Conservation (phyloP, 2,888 invertebrate species). For the Diplazon laetatorius region DNA sequence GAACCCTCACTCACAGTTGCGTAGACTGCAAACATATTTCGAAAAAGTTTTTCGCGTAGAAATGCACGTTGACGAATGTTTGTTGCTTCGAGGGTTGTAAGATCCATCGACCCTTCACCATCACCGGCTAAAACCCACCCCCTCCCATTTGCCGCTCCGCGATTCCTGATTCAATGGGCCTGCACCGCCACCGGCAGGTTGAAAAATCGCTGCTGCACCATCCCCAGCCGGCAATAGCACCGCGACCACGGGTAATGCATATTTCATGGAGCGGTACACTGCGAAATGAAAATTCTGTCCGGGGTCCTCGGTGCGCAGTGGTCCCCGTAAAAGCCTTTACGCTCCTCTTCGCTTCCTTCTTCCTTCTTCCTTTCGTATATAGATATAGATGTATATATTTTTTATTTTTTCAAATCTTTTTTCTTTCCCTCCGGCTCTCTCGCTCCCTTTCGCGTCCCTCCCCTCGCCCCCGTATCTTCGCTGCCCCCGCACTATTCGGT, state of each 20-base stretch:
- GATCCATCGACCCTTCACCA: slow-evolving; percentile 35
- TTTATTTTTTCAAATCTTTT: no score
- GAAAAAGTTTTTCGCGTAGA: slow-evolving; percentile 30
- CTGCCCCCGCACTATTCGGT: slow-evolving; percentile 38
- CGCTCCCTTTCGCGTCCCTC: slow-evolving; percentile 5
- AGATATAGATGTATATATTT: no score
- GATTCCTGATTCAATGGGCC: slow-evolving; percentile 26
- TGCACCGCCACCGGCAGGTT: slow-evolving; percentile 54
- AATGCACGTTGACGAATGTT: slow-evolving; percentile 33
- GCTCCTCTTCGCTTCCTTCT: slow-evolving; percentile 29
- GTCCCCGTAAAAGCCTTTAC: slow-evolving; percentile 58
- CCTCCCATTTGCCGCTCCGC: slow-evolving; percentile 15
- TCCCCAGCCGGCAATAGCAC: slow-evolving; percentile 56
- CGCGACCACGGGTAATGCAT: slow-evolving; percentile 68
- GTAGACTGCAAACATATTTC: no score
- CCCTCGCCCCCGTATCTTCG: slow-evolving; percentile 2
- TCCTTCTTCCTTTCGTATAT: neutral
- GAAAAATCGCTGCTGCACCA: slow-evolving; percentile 71
- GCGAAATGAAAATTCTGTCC: slow-evolving; percentile 72
- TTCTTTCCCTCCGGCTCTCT: neutral
- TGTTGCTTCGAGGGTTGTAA: slow-evolving; percentile 17
- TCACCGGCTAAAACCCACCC: neutral
- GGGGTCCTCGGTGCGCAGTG: slow-evolving; percentile 57
- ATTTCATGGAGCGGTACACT: slow-evolving; percentile 72
- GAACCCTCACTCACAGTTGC: no score